Evolutionary conservation across 2,113 vertebrate species (phyloP), one percentile per base, ranked within the genome.

Genomic region (Numida meleagris): DNA sequence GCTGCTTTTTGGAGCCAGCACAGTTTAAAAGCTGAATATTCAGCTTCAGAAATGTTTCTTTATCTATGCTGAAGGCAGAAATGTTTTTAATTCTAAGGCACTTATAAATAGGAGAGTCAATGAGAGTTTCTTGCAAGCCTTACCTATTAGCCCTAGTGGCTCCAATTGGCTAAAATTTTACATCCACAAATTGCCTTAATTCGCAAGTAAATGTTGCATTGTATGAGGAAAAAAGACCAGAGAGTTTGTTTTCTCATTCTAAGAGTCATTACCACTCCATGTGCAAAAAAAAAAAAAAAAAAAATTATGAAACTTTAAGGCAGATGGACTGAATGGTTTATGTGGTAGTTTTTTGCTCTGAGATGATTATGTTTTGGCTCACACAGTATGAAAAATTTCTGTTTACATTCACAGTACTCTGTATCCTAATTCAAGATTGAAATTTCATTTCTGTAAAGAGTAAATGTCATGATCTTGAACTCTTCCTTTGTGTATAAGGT

Each of bases 11-110:
- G 21, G 70, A 80, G 63, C 34, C 40, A 74, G 7, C 19, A 20
- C 24, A 42, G 45, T 36, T 89, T 85, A 85, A 94, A 94, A 82
- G 34, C 74, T 84, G 42, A 68, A 31, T 24, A 65, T 59, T 65
- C 48, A 73, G 14, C 63, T 89, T 95, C 42, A 89, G 82, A 67
- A 88, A 10, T 82, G 72, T 67, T 89, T 67, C 43, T 20, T 85
- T 65, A 29, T 14, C 78, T 70, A 48, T 40, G 93, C 72, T 88
- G 50, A 85, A 86, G 51, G 46, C 13, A 40, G 70, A 82, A 83
- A 63, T 83, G 45, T 45, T 83, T 91, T 62, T 91, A 70, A 77
- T 66, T 62, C 29, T 80, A 89, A 85, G 33, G 33, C 33, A 27
- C 11, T 59, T 14, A 40, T 65, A 81, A 86, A 59, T 4, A 6